These are phyloP conservation scores for Buathra laborator DNA, from an alignment of 2,888 invertebrate genomes.

Conservation along the genomic window DNA sequence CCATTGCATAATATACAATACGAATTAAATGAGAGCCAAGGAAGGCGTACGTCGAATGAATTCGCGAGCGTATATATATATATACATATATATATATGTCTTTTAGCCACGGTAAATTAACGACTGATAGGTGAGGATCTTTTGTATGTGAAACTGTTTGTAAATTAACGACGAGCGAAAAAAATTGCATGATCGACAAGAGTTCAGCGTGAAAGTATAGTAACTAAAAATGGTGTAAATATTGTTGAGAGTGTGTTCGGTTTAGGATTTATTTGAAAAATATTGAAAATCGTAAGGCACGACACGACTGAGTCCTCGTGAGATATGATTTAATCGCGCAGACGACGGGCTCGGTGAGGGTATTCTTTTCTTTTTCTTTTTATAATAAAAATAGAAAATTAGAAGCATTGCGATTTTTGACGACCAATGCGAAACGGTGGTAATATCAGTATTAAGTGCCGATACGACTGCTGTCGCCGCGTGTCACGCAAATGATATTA, in stretches of 20 bases:
- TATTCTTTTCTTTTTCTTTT: conserved; percentile 33
- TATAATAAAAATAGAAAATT: conserved; percentile 21
- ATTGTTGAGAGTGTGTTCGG: conserved; percentile 46
- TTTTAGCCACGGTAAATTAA: conserved; percentile 34
- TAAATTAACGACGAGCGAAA: conserved; percentile 13
- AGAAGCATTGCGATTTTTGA: conserved; percentile 17
- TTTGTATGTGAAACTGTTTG: conserved; percentile 48
- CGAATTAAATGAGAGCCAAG: conserved; percentile 2
- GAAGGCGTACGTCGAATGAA: conserved; percentile 10
- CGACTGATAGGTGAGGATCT: conserved; percentile 43
- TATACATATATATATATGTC: too few species aligned
- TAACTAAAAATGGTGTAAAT: conserved; percentile 55
- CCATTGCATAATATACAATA: conserved; percentile 5
- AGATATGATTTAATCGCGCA: not conserved
- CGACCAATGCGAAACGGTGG: conserved; percentile 20
- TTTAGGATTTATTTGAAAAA: conserved; percentile 23
- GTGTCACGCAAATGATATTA: conserved; percentile 43
- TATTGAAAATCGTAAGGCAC: not conserved
- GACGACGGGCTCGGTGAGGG: conserved; percentile 36
- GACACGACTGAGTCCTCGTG: conserved; percentile 19
- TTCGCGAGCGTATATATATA: conserved; percentile 1
- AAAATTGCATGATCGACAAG: conserved; percentile 20
- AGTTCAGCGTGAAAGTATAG: conserved; percentile 30
- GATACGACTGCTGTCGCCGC: conserved; percentile 15
- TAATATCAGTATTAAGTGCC: conserved; percentile 51